These are phyloP conservation scores for Parotia lawesii DNA, from an alignment of 2,113 vertebrate genomes.

Conservation along the genomic window DNA sequence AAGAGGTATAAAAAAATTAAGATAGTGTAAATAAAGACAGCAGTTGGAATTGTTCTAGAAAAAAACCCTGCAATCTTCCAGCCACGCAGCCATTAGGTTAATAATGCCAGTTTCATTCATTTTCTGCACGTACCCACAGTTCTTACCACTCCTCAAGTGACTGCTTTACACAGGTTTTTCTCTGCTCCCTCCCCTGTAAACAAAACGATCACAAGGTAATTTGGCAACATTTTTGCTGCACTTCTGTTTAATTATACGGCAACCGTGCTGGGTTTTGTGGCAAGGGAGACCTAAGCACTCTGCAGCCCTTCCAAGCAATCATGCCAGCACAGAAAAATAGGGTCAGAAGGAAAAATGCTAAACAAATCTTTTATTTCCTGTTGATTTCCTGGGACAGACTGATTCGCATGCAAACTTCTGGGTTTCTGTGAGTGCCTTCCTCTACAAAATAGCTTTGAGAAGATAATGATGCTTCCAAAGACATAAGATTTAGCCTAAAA, in stretches of 20 bases:
- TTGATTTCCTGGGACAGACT: background rate
- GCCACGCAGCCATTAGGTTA: background rate
- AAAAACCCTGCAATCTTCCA: background rate
- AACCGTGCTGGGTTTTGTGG: background rate
- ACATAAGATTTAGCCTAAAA: background rate
- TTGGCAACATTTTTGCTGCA: background rate
- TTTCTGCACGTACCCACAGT: background rate
- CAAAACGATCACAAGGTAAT: background rate
- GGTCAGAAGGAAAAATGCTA: background rate
- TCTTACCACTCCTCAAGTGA: background rate
- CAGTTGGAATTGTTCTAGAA: background rate
- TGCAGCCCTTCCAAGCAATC: background rate
- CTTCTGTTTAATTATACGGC: background rate
- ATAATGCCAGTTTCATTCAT: background rate
- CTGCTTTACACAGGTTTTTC: background rate
- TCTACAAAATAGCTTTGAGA: background rate
- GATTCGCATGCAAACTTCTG: background rate
- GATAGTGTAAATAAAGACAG: slow-evolving; percentile 24
- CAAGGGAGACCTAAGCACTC: background rate
- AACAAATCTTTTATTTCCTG: background rate
- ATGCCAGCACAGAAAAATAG: background rate
- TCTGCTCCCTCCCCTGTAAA: background rate
- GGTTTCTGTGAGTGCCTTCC: background rate
- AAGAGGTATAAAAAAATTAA: background rate
- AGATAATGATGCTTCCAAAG: background rate